A percentile compares a stretch with the other conserved stretches of the same genome.
These are phyloP conservation scores for Odontamblyopus lacepedii DNA, from an alignment of 2,797 vertebrate species.

Conservation along the genomic window DNA sequence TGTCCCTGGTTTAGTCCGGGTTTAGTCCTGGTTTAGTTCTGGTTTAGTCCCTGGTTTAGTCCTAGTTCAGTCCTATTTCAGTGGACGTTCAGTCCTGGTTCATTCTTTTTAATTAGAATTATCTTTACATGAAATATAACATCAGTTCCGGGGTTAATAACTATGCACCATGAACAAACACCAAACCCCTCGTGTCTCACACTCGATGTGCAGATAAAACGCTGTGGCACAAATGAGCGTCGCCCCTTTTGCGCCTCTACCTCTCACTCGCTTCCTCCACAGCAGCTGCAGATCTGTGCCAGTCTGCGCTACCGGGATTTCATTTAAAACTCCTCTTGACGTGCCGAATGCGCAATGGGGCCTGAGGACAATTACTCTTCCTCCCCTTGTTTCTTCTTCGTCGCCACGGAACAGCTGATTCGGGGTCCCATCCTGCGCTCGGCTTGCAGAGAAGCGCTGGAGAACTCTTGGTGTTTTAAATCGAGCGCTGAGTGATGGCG, in stretches of 20 bases:
- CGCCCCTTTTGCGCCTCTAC: constrained; percentile 57
- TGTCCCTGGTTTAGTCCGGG: too few relatives aligned
- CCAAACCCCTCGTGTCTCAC: constrained; percentile 47
- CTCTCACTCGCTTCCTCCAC: constrained; percentile 39
- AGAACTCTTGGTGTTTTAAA: neutral
- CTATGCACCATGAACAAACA: too few relatives aligned
- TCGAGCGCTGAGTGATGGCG: neutral
- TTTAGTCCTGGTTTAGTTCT: too few relatives aligned
- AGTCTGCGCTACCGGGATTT: constrained; percentile 48
- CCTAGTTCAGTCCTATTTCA: too few relatives aligned
- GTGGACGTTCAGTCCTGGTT: too few relatives aligned
- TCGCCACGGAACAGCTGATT: constrained; percentile 18
- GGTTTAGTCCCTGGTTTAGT: too few relatives aligned
- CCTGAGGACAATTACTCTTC: constrained; percentile 39
- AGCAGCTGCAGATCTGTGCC: constrained; percentile 54
- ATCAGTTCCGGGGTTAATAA: too few relatives aligned
- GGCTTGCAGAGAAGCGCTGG: neutral
- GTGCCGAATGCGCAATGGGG: constrained; percentile 42
- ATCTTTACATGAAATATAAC: too few relatives aligned
- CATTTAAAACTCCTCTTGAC: constrained; percentile 64
- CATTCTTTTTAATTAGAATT: too few relatives aligned
- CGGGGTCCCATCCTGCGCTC: constrained; percentile 17
- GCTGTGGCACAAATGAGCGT: constrained; percentile 64
- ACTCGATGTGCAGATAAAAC: constrained; percentile 64
- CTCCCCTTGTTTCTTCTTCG: constrained; percentile 15